Evolutionary conservation across 2,888 invertebrate genomes (phyloP).

Genomic region (Loripinus fragilis): DNA sequence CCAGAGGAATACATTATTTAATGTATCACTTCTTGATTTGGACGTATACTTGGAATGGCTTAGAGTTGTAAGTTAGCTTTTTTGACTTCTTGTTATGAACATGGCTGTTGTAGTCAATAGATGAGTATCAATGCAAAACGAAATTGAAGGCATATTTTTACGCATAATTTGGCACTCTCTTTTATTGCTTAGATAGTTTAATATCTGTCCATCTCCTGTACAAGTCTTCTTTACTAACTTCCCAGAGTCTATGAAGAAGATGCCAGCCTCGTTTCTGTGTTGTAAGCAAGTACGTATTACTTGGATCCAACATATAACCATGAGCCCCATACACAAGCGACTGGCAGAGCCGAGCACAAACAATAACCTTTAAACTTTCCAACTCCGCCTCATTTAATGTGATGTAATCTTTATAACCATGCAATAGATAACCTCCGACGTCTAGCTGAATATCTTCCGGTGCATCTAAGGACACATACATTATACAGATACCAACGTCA

Average conservation of each 20-base stretch:
- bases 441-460: conserved; percentile 84
- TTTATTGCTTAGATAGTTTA: conserved; percentile 10
- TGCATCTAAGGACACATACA: conserved; percentile 91
- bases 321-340: conserved; percentile 93
- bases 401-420: conserved; percentile 89
- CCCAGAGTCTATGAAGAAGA: conserved; percentile 71
- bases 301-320: conserved; percentile 89
- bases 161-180: too few species aligned
- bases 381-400: conserved; percentile 87
- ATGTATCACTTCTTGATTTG: too few species aligned
- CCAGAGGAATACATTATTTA: too few species aligned
- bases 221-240: conserved; percentile 37
- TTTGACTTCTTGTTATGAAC: too few species aligned
- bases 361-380: conserved; percentile 88
- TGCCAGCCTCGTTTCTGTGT: conserved; percentile 84
- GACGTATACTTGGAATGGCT: too few species aligned
- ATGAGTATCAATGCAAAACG: too few species aligned
- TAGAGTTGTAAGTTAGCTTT: too few species aligned
- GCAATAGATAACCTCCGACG: conserved; percentile 86
- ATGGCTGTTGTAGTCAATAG: too few species aligned
- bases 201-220: conserved; percentile 42
- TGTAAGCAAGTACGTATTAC: conserved; percentile 90
- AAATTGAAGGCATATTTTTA: too few species aligned
- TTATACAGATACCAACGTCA: conserved; percentile 92
- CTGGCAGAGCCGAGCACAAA: conserved; percentile 92